phyloP scores from a whole-genome alignment of 2,888 invertebrate genomes.

The Lochmaea crataegi region DNA sequence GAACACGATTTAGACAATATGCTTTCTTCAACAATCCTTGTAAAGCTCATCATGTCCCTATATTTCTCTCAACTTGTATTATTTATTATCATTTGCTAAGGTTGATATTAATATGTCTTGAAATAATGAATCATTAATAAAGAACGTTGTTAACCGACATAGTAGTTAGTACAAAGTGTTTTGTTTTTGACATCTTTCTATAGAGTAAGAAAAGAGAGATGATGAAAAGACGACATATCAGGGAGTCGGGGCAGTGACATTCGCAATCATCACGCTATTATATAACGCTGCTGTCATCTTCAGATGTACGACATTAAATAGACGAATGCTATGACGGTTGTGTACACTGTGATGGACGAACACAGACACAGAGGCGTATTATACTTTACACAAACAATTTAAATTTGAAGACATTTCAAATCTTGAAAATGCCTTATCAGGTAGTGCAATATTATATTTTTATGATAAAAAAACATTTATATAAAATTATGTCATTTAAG shows the following conservation, averaged over 20 bases:
- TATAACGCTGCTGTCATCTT: constrained; percentile 44
- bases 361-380: constrained; percentile 23
- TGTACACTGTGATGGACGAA: constrained; percentile 38
- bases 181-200: constrained; percentile 6
- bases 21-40: too few species aligned
- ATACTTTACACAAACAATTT: not conserved
- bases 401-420: too few species aligned
- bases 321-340: constrained; percentile 61
- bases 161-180: constrained; percentile 1
- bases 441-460: too few species aligned
- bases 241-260: constrained; percentile 36
- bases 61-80: too few species aligned
- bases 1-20: too few species aligned
- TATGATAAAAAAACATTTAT: too few species aligned
- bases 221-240: constrained; percentile 22
- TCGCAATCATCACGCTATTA: constrained; percentile 39
- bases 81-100: not conserved
- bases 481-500: constrained; percentile 1
- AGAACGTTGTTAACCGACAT: too few species aligned
- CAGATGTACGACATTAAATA: constrained; percentile 55
- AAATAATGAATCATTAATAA: not conserved
- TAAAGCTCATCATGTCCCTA: too few species aligned
- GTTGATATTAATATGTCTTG: not conserved
- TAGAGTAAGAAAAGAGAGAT: constrained; percentile 4
- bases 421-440: too few species aligned